These are phyloP conservation scores for Cyclophora punctaria DNA, from an alignment of 2,888 invertebrate species.

Conservation along the genomic window DNA sequence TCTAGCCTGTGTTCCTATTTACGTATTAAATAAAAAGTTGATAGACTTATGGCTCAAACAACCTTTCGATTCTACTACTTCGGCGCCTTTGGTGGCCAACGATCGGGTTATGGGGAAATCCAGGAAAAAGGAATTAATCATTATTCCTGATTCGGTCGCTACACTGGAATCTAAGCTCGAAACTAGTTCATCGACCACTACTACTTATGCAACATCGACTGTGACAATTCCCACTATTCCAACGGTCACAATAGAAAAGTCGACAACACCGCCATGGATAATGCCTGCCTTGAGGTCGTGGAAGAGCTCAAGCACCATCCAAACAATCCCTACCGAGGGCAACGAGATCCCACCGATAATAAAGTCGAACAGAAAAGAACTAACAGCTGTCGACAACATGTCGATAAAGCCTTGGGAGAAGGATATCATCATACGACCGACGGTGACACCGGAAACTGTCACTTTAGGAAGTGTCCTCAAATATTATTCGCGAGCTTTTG, in stretches of 20 bases:
- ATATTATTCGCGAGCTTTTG: conserved; percentile 44
- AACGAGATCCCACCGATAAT: conserved; percentile 42
- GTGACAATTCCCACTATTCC: conserved; percentile 17
- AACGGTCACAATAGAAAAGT: conserved; percentile 33
- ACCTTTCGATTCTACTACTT: conserved; percentile 18
- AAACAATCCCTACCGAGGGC: conserved; percentile 46
- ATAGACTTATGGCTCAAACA: conserved; percentile 12
- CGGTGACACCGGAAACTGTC: conserved; percentile 49
- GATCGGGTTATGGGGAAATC: conserved; percentile 48
- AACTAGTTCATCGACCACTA: conserved; percentile 32
- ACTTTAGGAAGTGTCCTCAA: conserved; percentile 48
- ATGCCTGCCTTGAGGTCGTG: conserved; percentile 69
- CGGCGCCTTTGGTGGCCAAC: conserved; percentile 39
- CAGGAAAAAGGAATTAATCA: conserved; percentile 58
- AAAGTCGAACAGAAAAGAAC: conserved; percentile 48
- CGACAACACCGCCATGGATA: conserved; percentile 66
- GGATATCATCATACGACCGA: conserved; percentile 55
- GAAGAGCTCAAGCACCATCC: conserved; percentile 52
- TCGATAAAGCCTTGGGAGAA: conserved; percentile 59
- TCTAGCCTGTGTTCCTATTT: conserved; percentile 51
- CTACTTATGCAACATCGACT: conserved; percentile 32
- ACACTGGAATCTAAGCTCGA: conserved; percentile 40
- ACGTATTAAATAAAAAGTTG: conserved; percentile 39
- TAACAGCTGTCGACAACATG: conserved; percentile 45
- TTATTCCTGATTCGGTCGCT: conserved; percentile 39